phyloP scores from a whole-genome alignment of 2,113 vertebrate genomes.

The Ictalurus furcatus region DNA sequence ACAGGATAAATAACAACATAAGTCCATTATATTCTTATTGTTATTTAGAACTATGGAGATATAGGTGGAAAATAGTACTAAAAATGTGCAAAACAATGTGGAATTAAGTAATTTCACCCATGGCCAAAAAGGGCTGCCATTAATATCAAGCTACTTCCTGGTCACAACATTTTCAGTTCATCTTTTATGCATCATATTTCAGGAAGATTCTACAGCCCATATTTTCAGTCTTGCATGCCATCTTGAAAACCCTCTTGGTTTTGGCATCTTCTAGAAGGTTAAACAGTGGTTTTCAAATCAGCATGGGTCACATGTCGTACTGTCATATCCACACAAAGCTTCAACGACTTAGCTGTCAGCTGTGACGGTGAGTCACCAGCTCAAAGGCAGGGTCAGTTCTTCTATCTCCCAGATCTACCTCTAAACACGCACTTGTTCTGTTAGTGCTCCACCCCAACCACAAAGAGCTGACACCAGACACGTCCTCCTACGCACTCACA shows the following conservation, averaged over 20 bases:
- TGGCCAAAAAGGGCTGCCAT: background rate
- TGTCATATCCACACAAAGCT: conserved; percentile 38
- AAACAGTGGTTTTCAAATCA: conserved; percentile 37
- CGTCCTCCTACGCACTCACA: conserved; percentile 33
- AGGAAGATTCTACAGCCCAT: background rate
- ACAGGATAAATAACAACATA: background rate
- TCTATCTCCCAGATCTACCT: conserved; percentile 10
- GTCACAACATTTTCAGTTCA: background rate
- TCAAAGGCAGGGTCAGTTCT: conserved; percentile 34
- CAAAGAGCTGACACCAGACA: conserved; percentile 50
- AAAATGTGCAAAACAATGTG: background rate
- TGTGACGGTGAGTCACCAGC: conserved; percentile 43
- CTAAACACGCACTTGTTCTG: conserved; percentile 35
- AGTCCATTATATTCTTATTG: background rate
- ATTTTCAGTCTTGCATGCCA: background rate
- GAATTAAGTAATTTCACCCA: background rate
- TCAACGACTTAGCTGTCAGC: conserved; percentile 26
- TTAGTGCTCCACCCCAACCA: conserved; percentile 31
- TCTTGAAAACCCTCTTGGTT: background rate
- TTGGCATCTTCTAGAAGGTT: conserved; percentile 20
- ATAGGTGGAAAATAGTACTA: background rate
- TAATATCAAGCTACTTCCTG: background rate
- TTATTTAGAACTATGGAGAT: background rate
- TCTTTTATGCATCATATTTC: background rate
- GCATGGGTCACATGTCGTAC: conserved; percentile 33